Evolutionary conservation across 2,797 vertebrate genomes (phyloP), one percentile per base, ranked within the genome.

Genomic region (Notoglanidium macrostoma): DNA sequence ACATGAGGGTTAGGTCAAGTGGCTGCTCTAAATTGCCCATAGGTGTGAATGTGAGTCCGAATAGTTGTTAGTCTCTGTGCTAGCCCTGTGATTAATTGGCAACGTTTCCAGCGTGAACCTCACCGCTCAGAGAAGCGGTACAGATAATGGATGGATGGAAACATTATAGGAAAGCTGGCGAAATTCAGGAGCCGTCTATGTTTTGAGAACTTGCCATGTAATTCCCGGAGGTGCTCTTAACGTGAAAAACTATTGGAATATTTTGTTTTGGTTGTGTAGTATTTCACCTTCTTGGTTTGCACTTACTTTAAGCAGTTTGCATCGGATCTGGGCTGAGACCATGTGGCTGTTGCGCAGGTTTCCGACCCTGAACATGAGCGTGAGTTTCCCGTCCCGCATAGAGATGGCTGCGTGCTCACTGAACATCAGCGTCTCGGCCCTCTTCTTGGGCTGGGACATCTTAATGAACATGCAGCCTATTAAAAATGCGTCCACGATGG

Each of bases 381-480:
- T 98, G 93, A 99, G 98, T 94, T 97, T 99, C 0, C 98, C 98
- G 84, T 99, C 98, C 90, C 98, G 96, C 98, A 99, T 98, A 83
- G 98, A 99, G 93, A 99, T 99, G 81, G 91, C 98, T 0, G 98
- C 97, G 83, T 98, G 96, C 92, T 99, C 97, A 81, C 98, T 99
- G 92, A 99, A 99, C 98, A 99, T 99, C 86, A 99, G 92, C 9
- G 98, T 99, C 96, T 99, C 98, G 0, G 98, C 98, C 92, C 98
- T 91, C 90, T 99, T 99, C 95, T 99, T 99, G 92, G 98, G 98
- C 94, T 99, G 98, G 51, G 98, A 99, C 98, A 99, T 99, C 95
- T 99, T 99, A 94, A 99, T 99, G 91, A 99, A 99, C 98, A 99
- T 99, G 94, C 98, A 99, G 91, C 98, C 98, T 89, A 99, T 99